These are phyloP conservation scores for Hestina assimilis DNA, from an alignment of 1,140 invertebrate genomes.

Conservation along the genomic window DNA sequence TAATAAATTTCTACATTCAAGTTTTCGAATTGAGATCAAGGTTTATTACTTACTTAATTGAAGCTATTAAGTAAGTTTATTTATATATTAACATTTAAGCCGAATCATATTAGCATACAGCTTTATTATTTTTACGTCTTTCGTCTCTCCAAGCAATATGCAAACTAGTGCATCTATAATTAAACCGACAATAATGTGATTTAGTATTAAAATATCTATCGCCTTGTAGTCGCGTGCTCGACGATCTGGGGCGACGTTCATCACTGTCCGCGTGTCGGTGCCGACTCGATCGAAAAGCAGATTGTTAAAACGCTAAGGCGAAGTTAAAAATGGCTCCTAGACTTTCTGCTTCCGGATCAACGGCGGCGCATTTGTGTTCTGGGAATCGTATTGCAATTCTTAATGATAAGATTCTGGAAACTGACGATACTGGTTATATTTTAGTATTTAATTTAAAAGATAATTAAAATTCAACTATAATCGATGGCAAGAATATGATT, in stretches of 20 bases:
- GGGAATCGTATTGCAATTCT: conserved; percentile 1
- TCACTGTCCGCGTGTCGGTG: conserved; percentile 31
- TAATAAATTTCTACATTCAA: too few relatives aligned
- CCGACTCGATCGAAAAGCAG: conserved; percentile 28
- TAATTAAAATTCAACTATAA: too few relatives aligned
- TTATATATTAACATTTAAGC: too few relatives aligned
- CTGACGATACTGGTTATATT: not conserved
- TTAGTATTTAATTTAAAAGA: not conserved
- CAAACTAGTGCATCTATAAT: not conserved
- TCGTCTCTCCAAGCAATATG: too few relatives aligned
- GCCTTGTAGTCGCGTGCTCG: conserved; percentile 20
- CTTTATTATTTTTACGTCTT: too few relatives aligned
- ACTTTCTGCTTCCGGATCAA: conserved; percentile 18
- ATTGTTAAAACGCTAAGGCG: conserved; percentile 30
- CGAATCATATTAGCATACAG: too few relatives aligned
- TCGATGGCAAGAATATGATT: too few relatives aligned
- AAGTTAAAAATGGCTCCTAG: conserved; percentile 21
- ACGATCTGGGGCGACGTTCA: conserved; percentile 31
- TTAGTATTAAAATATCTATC: conserved; percentile 22
- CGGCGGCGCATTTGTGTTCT: conserved; percentile 5
- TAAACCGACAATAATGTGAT: not conserved
- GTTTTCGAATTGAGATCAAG: too few relatives aligned
- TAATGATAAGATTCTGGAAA: not conserved
- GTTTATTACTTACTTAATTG: too few relatives aligned
- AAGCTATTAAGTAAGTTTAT: too few relatives aligned